Conservation (phyloP, 2,888 invertebrate species). For the Sarcophaga caerulescens region DNA sequence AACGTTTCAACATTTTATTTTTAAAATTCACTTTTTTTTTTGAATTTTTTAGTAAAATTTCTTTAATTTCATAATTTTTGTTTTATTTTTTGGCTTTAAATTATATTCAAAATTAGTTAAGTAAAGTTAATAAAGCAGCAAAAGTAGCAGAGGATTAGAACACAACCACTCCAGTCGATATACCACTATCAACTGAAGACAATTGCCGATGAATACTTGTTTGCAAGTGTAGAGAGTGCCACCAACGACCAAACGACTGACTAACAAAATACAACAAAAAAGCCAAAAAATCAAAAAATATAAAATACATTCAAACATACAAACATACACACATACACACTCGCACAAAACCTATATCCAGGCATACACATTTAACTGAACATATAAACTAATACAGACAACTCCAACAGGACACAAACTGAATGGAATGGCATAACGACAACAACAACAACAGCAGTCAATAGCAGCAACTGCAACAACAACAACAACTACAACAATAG, state of each 20-base stretch:
- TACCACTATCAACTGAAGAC: conserved; percentile 70
- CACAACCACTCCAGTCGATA: conserved; percentile 70
- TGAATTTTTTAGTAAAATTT: neutral
- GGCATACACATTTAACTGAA: neutral
- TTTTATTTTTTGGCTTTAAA: neutral
- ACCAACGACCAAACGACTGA: conserved; percentile 16
- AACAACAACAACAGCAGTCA: conserved; percentile 13
- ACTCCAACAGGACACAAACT: conserved; percentile 57
- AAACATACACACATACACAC: neutral
- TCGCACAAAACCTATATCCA: neutral
- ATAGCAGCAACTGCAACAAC: conserved; percentile 11
- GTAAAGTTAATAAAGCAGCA: neutral
- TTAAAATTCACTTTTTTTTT: neutral
- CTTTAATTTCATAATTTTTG: neutral
- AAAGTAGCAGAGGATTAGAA: conserved; percentile 49
- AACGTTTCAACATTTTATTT: neutral
- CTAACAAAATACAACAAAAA: neutral
- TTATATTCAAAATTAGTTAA: neutral
- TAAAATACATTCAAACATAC: neutral
- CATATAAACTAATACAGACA: conserved; percentile 49
- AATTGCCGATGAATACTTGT: conserved; percentile 56
- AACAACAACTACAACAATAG: conserved; percentile 8
- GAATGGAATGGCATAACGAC: conserved; percentile 29
- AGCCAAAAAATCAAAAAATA: neutral
- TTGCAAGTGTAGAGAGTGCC: conserved; percentile 48